phyloP scores from a whole-genome alignment of 2,113 vertebrate species.

The Cricetomys ansorgei region DNA sequence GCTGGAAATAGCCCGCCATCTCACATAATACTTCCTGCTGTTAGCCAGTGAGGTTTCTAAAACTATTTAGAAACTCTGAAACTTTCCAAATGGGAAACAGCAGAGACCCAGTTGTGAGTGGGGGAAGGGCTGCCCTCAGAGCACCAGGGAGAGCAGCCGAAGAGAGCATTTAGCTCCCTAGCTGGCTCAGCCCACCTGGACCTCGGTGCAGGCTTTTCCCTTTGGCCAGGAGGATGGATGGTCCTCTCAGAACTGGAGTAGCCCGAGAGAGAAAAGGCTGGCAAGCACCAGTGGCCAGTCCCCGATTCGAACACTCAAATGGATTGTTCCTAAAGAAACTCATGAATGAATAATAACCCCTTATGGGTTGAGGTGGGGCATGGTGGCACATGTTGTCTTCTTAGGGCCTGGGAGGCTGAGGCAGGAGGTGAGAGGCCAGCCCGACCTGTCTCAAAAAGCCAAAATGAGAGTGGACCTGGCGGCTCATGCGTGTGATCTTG shows the following conservation, averaged over 20 bases:
- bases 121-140: neutral
- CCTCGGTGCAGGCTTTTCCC: neutral
- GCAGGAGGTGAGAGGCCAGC: neutral
- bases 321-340: neutral
- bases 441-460: neutral
- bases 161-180: neutral
- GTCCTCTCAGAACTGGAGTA: neutral
- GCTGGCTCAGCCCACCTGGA: rapidly evolving
- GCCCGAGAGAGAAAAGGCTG: neutral
- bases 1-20: neutral
- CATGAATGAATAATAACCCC: neutral
- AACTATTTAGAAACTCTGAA: neutral
- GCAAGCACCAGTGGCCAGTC: neutral
- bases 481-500: neutral
- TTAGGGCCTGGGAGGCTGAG: neutral
- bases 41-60: neutral
- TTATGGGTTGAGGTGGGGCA: neutral
- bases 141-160: neutral
- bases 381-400: neutral
- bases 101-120: neutral
- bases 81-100: neutral
- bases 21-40: constrained; percentile 22
- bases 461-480: neutral
- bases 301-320: neutral
- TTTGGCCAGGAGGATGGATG: neutral